These are phyloP conservation scores for Empis livida DNA, from an alignment of 2,888 invertebrate species.

Conservation along the genomic window DNA sequence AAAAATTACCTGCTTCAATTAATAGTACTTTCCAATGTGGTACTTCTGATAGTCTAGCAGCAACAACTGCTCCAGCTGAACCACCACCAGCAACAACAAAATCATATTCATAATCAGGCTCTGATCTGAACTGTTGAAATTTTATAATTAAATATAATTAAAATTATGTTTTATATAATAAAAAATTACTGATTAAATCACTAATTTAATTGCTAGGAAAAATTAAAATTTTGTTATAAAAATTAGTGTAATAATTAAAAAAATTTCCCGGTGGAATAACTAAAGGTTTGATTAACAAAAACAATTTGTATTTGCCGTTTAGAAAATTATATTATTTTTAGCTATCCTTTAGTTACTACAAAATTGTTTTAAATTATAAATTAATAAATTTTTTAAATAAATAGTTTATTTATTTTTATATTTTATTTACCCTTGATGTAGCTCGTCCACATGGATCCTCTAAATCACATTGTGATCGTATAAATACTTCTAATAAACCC, in stretches of 20 bases:
- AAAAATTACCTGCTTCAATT: conserved; percentile 36
- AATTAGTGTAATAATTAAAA: too few species aligned
- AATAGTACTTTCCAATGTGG: conserved; percentile 35
- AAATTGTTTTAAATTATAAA: too few species aligned
- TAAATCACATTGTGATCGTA: conserved; percentile 73
- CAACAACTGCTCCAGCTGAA: conserved; percentile 34
- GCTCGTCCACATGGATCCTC: conserved; percentile 77
- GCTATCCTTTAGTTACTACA: too few species aligned
- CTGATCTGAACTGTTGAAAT: conserved; percentile 29
- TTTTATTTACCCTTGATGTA: conserved; percentile 35
- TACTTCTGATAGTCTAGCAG: conserved; percentile 34
- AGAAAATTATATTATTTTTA: too few species aligned
- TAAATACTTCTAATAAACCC: conserved; percentile 75
- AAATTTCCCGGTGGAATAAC: too few species aligned
- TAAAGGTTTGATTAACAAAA: too few species aligned
- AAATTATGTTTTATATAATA: too few species aligned
- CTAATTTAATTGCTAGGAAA: too few species aligned
- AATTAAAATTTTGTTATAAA: too few species aligned
- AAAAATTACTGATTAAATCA: too few species aligned
- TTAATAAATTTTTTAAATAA: neutral
- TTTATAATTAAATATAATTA: too few species aligned
- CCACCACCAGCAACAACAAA: conserved; percentile 36
- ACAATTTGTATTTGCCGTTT: too few species aligned
- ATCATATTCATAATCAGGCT: conserved; percentile 35
- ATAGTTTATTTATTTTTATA: neutral